These are phyloP conservation scores for Galerucella pusilla DNA, from an alignment of 2,888 invertebrate species.

Conservation along the genomic window DNA sequence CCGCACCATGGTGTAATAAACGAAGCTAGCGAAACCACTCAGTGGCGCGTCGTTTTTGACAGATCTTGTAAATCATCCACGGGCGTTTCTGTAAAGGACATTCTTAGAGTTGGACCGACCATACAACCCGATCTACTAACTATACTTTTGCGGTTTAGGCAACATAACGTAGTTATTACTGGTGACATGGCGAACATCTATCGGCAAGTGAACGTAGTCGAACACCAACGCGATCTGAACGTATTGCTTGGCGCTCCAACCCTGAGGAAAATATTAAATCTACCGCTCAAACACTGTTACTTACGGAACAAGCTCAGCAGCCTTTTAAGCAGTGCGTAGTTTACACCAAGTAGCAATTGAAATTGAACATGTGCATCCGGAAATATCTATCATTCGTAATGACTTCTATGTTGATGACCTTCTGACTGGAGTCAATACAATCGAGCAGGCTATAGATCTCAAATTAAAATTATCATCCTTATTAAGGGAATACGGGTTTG, in stretches of 20 bases:
- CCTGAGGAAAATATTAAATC: slow-evolving; percentile 40
- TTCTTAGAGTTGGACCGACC: slow-evolving; percentile 52
- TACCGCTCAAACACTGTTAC: slow-evolving; percentile 54
- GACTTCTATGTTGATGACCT: slow-evolving; percentile 55
- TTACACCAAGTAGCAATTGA: slow-evolving; percentile 47
- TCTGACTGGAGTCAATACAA: slow-evolving; percentile 16
- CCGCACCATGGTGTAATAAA: slow-evolving; percentile 59
- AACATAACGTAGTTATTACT: slow-evolving; percentile 51
- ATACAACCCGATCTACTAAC: slow-evolving; percentile 54
- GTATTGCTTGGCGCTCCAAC: slow-evolving; percentile 56
- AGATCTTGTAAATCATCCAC: slow-evolving; percentile 53
- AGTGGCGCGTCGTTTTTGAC: slow-evolving; percentile 55
- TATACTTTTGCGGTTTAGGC: slow-evolving; percentile 49
- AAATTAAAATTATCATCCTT: no score
- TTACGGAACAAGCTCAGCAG: slow-evolving; percentile 53
- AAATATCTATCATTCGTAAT: slow-evolving; percentile 32
- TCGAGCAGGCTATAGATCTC: no score
- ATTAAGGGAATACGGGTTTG: no score
- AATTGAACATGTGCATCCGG: slow-evolving; percentile 35
- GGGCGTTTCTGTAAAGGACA: neutral
- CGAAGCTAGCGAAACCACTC: slow-evolving; percentile 52
- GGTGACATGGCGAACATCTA: slow-evolving; percentile 60
- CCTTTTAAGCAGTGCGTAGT: slow-evolving; percentile 48
- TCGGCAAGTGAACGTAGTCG: slow-evolving; percentile 51
- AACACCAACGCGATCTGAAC: slow-evolving; percentile 47